A percentile compares a stretch with the other conserved stretches of the same genome.
These are phyloP conservation scores for Gibbula magus DNA, from an alignment of 2,888 invertebrate species.

Conservation along the genomic window DNA sequence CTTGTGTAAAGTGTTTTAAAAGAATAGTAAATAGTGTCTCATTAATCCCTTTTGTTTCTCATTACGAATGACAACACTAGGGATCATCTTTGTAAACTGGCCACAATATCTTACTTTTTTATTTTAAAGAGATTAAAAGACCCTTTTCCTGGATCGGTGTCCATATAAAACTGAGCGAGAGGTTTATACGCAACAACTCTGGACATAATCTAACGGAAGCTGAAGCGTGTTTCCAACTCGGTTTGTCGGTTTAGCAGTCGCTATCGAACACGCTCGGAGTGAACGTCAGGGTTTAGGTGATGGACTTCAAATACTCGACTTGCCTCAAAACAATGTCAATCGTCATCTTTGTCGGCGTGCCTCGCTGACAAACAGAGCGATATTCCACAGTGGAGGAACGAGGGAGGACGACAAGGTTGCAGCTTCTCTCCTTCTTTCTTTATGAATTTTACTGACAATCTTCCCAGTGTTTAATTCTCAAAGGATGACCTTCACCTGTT, in stretches of 20 bases:
- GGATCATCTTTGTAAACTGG: no score
- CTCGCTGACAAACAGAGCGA: background rate
- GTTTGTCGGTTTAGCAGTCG: background rate
- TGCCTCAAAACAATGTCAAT: slow-evolving; percentile 9
- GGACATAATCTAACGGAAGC: no score
- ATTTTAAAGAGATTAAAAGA: no score
- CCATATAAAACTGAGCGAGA: no score
- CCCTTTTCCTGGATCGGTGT: no score
- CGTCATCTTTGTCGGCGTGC: background rate
- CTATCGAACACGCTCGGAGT: background rate
- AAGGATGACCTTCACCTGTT: background rate
- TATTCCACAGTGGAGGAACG: background rate
- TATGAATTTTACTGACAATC: background rate
- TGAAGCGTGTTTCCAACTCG: slow-evolving; percentile 2
- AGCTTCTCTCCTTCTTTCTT: background rate
- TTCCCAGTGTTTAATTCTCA: background rate
- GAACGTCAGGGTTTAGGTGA: slow-evolving; percentile 14
- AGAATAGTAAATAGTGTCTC: no score
- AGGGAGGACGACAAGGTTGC: background rate
- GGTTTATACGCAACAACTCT: no score
- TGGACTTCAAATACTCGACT: slow-evolving; percentile 7
- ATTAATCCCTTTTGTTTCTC: no score
- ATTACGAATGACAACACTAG: no score
- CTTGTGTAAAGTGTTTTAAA: no score
- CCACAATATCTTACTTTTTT: no score